Conservation (phyloP, 2,888 invertebrate species). For the Lobophora halterata region DNA sequence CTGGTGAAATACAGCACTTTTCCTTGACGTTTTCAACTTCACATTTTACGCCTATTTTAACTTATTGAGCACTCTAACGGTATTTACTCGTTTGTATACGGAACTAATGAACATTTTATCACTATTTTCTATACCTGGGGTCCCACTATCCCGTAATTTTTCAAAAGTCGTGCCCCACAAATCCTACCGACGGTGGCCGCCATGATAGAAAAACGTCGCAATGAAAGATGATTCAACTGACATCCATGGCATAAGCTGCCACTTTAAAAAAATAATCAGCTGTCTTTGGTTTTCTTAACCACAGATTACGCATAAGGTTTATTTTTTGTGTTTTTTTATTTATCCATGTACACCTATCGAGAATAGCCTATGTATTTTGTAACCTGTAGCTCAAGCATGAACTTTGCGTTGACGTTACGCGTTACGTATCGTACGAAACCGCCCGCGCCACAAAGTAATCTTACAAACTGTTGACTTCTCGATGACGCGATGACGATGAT, state of each 20-base stretch:
- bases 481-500: too few species aligned
- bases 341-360: too few species aligned
- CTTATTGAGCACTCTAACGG: slow-evolving; percentile 38
- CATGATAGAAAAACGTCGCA: slow-evolving; percentile 86
- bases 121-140: slow-evolving; percentile 84
- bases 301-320: too few species aligned
- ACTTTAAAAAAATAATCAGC: slow-evolving; percentile 34
- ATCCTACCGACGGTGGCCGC: slow-evolving; percentile 93
- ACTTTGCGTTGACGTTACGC: too few species aligned
- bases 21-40: slow-evolving; percentile 43
- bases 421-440: too few species aligned
- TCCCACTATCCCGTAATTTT: slow-evolving; percentile 84
- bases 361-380: too few species aligned
- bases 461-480: too few species aligned
- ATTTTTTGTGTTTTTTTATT: too few species aligned
- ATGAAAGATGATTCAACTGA: slow-evolving; percentile 65
- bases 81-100: slow-evolving; percentile 35
- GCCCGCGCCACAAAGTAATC: too few species aligned
- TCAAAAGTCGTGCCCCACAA: slow-evolving; percentile 91
- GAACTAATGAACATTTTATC: slow-evolving; percentile 34
- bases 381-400: too few species aligned
- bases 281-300: slow-evolving; percentile 18
- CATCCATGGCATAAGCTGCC: slow-evolving; percentile 52
- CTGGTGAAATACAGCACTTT: slow-evolving; percentile 56
- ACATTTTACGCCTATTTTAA: slow-evolving; percentile 41